Percentiles rank a stretch among this genome's conserved stretches.
Evolutionary conservation across 2,888 invertebrate genomes (phyloP).

Genomic region (Cotesia congregata): DNA sequence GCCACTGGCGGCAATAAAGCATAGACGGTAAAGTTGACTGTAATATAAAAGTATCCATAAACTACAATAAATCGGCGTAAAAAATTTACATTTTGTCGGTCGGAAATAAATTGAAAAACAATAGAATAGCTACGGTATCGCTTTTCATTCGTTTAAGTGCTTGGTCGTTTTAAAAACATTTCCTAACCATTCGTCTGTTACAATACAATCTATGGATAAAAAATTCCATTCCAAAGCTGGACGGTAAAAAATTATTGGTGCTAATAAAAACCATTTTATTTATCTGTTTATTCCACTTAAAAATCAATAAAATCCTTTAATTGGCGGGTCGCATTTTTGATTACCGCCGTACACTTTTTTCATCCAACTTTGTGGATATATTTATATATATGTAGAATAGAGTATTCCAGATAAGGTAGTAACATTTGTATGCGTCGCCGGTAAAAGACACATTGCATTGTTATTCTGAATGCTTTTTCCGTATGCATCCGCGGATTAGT

Average conservation of each 20-base stretch:
- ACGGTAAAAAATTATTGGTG: neutral
- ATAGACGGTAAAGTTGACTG: neutral
- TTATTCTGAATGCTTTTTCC: conserved; percentile 39
- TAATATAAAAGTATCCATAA: neutral
- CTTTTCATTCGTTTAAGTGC: neutral
- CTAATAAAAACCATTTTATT: neutral
- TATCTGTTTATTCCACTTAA: neutral
- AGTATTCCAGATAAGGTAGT: conserved; percentile 59
- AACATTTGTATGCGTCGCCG: conserved; percentile 21
- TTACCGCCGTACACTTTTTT: too few species aligned
- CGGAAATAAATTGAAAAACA: neutral
- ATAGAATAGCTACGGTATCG: neutral
- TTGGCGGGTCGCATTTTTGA: neutral
- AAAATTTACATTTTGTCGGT: neutral
- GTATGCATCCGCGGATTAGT: conserved; percentile 50
- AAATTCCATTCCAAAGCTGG: neutral
- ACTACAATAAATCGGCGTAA: neutral
- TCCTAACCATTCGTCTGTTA: neutral
- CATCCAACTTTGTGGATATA: neutral
- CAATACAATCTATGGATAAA: neutral
- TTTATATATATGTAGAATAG: conserved; percentile 19
- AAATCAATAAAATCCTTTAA: neutral
- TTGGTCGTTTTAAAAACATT: neutral
- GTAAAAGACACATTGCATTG: conserved; percentile 29
- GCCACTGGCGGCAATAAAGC: neutral